These are phyloP conservation scores for Proales similis DNA, from an alignment of 1,140 invertebrate genomes.

Conservation along the genomic window DNA sequence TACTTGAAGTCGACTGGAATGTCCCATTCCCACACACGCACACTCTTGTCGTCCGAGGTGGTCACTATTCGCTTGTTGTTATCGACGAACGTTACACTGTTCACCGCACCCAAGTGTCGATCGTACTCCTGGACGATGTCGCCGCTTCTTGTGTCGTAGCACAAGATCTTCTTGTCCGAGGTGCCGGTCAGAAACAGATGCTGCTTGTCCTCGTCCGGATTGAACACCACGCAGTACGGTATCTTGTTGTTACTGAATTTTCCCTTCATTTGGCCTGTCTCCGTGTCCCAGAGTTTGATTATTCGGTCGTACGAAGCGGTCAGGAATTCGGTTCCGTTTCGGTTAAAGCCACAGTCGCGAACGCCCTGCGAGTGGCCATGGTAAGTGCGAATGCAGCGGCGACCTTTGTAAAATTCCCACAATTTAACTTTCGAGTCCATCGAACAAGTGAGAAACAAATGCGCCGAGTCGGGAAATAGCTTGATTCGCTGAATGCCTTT, in stretches of 20 bases:
- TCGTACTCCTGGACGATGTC: slow-evolving; percentile 96
- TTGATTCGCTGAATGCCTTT: slow-evolving; percentile 91
- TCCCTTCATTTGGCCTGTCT: slow-evolving; percentile 60
- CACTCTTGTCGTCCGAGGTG: slow-evolving; percentile 96
- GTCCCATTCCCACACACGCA: slow-evolving; percentile 99
- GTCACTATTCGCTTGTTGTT: slow-evolving; percentile 94
- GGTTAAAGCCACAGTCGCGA: slow-evolving; percentile 90
- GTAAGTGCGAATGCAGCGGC: slow-evolving; percentile 88
- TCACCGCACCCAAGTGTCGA: slow-evolving; percentile 93
- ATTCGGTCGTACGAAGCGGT: slow-evolving; percentile 75
- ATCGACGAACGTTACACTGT: slow-evolving; percentile 97
- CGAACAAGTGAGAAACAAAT: slow-evolving; percentile 84
- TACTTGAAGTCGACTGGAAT: slow-evolving; percentile 99
- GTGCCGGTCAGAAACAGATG: slow-evolving; percentile 95
- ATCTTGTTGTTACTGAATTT: slow-evolving; percentile 83
- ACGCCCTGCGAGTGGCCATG: slow-evolving; percentile 93
- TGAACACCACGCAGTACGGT: slow-evolving; percentile 93
- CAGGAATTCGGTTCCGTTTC: slow-evolving; percentile 80
- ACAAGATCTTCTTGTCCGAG: slow-evolving; percentile 97
- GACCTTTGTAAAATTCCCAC: slow-evolving; percentile 95
- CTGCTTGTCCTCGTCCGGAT: slow-evolving; percentile 93
- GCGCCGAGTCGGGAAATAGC: slow-evolving; percentile 89
- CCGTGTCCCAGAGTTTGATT: slow-evolving; percentile 98
- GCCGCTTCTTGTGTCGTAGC: slow-evolving; percentile 88
- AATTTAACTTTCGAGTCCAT: slow-evolving; percentile 92